Conservation (phyloP, 1,140 invertebrate genomes). For the Sweltsa coloradensis region DNA sequence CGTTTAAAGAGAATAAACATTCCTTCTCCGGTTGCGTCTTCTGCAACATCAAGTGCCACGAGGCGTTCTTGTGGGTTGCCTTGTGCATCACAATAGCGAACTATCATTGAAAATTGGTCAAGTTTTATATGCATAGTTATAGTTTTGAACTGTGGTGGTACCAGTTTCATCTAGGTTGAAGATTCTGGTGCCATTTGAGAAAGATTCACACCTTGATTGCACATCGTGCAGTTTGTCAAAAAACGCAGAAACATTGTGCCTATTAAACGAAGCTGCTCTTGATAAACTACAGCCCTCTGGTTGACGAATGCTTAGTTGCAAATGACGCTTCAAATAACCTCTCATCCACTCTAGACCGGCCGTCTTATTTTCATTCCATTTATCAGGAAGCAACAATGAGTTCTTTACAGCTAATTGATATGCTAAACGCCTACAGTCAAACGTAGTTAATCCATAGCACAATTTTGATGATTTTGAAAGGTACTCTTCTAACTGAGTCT, state of each 20-base stretch:
- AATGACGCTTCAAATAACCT: slow-evolving; percentile 19
- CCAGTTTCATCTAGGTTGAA: slow-evolving; percentile 27
- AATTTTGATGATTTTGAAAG: slow-evolving; percentile 21
- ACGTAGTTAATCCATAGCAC: slow-evolving; percentile 23
- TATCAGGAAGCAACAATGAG: slow-evolving; percentile 15
- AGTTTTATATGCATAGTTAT: too few species aligned
- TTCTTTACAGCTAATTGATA: slow-evolving; percentile 24
- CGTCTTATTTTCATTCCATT: slow-evolving; percentile 9
- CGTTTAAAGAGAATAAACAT: too few species aligned
- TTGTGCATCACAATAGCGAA: too few species aligned
- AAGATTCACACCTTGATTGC: slow-evolving; percentile 8
- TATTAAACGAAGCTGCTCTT: slow-evolving; percentile 21
- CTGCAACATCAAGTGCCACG: too few species aligned
- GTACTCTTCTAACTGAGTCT: slow-evolving; percentile 18
- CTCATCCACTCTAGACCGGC: slow-evolving; percentile 17
- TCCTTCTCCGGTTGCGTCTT: too few species aligned
- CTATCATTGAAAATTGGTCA: too few species aligned
- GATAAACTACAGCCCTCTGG: slow-evolving; percentile 20
- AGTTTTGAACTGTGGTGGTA: slow-evolving; percentile 13
- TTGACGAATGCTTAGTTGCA: slow-evolving; percentile 16
- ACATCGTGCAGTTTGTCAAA: slow-evolving; percentile 14
- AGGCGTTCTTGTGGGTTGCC: too few species aligned
- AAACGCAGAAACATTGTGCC: slow-evolving; percentile 8
- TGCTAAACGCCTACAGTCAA: slow-evolving; percentile 19
- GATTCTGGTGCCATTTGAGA: slow-evolving; percentile 18